A percentile compares a stretch with the other conserved stretches of the same genome.
Conservation (phyloP, 2,113 vertebrate species). For the Hyla sarda region DNA sequence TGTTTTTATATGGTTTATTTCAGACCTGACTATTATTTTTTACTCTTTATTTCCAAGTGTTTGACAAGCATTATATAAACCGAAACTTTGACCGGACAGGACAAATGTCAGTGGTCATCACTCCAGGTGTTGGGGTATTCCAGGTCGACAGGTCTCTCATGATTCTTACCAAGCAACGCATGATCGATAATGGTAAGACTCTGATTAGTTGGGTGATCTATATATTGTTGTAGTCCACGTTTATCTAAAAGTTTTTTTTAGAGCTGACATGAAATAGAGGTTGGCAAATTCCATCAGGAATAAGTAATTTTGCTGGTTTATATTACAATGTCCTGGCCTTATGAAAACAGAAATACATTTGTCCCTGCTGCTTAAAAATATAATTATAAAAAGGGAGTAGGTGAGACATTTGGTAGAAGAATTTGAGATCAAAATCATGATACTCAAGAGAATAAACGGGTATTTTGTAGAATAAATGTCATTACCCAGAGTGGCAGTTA, state of each 20-base stretch:
- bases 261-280: background rate
- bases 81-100: conserved; percentile 97
- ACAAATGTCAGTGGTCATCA: conserved; percentile 99
- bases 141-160: conserved; percentile 96
- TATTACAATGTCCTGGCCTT: background rate
- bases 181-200: conserved; percentile 96
- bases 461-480: too few species aligned
- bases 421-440: background rate
- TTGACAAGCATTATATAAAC: conserved; percentile 99
- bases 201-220: background rate
- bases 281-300: background rate
- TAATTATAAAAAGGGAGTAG: too few species aligned
- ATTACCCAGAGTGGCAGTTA: too few species aligned
- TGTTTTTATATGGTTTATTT: background rate
- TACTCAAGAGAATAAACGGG: background rate
- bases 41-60: conserved; percentile 76
- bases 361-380: too few species aligned
- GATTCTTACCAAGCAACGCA: conserved; percentile 97
- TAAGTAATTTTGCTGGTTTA: background rate
- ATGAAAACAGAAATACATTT: too few species aligned
- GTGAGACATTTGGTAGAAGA: background rate
- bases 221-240: background rate
- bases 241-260: background rate
- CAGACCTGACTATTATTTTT: background rate
- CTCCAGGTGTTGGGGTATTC: conserved; percentile 93